Base-by-base conservation (phyloP, 2,113 vertebrate species). In the Shinisaurus crocodilurus region DNA sequence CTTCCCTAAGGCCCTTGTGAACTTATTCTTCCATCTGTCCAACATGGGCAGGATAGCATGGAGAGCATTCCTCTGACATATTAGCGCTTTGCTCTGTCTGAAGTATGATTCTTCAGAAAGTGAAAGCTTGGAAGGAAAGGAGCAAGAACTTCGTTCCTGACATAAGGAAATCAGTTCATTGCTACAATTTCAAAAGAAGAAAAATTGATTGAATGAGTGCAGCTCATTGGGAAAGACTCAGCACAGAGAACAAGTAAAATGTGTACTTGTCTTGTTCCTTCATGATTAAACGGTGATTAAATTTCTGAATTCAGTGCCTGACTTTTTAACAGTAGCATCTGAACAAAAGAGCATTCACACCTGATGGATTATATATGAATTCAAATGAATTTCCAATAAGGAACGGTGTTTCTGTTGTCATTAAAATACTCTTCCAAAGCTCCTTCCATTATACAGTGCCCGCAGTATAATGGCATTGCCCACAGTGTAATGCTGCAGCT, bases 71-170 rank as follows among this genome's bases (percentile, higher is more conserved):
- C 32, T 43, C 29, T 48, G 23, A 80, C 76, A 48, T 67, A 43
- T 25, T 69, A 3, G 6, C 80, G 40, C 5, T 0, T 34, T 74
- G 32, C 79, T 10, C 1, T 60, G 8, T 74, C 29, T n/a, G 12
- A n/a, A 0, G 18, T 45, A 32, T 57, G 32, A 0, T 48, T 34
- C 69, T 0, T 0, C 37, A 67, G 40, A 70, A 23, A 0, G 0
- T 1, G 43, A 50, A 37, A 6, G 32, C 67, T 65, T 67, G 60
- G 0, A 0, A 74, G 7, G 54, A 57, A 70, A 34, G 74, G 75
- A 50, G 7, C 82, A 23, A 63, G 34, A 54, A 67, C 32, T 32
- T 5, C n/a, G n/a, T n/a, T n/a, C 18, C 1, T 89, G 6, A 32
- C 6, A 70, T 81, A 86, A 50, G 32, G 1, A 27, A 40, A 34